Percentiles rank a stretch among this genome's conserved stretches.
These are phyloP conservation scores for Thalassarche chlororhynchos DNA, from an alignment of 2,113 vertebrate species.

Conservation along the genomic window DNA sequence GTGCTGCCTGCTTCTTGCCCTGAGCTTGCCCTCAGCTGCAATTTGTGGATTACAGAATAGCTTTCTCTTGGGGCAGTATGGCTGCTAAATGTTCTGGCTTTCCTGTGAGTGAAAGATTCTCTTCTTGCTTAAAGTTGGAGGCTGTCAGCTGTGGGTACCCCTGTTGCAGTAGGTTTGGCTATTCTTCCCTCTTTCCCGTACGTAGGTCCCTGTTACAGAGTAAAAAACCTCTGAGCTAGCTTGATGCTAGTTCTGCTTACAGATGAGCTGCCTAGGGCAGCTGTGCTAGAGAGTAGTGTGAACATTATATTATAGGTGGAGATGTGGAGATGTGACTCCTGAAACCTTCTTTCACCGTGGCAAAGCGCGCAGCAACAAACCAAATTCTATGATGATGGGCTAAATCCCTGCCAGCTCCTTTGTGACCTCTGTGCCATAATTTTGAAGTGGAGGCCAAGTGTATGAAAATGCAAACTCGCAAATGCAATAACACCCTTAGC, in stretches of 20 bases:
- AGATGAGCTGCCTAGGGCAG: neutral
- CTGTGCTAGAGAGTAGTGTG: neutral
- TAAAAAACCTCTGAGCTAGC: neutral
- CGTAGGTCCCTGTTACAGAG: neutral
- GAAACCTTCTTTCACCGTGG: neutral
- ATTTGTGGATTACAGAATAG: neutral
- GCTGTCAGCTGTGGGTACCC: neutral
- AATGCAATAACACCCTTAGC: neutral
- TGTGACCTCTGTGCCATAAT: neutral
- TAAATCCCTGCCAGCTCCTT: neutral
- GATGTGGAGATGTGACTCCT: neutral
- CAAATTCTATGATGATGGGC: neutral
- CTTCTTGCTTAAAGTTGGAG: neutral
- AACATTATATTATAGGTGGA: neutral
- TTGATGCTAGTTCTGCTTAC: neutral
- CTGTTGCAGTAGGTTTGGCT: neutral
- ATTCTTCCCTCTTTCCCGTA: neutral
- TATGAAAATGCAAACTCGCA: neutral
- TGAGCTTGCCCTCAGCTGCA: neutral
- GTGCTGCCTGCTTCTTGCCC: neutral
- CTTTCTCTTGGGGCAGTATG: neutral
- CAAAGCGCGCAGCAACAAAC: neutral
- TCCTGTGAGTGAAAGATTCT: neutral
- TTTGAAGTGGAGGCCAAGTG: neutral
- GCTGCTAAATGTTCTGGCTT: neutral